Percentiles rank a stretch among this genome's conserved stretches.
Evolutionary conservation across 2,113 vertebrate genomes (phyloP).

Genomic region (Indri indri): DNA sequence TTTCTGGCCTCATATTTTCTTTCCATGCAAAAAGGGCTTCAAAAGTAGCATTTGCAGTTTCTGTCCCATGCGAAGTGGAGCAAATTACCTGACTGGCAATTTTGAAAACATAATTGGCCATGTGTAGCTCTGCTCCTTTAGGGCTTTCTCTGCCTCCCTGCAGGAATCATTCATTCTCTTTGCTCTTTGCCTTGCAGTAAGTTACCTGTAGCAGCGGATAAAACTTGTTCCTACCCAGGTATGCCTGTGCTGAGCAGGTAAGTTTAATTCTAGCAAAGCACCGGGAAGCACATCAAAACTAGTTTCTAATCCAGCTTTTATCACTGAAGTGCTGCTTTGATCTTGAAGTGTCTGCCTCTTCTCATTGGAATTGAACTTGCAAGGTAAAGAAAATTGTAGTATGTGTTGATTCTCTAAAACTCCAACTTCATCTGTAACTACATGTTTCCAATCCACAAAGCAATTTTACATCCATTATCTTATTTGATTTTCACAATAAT

Average conservation of each 20-base stretch:
- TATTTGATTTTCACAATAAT: background rate
- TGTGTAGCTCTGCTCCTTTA: background rate
- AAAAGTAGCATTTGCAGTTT: background rate
- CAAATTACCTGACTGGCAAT: background rate
- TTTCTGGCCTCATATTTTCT: background rate
- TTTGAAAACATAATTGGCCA: background rate
- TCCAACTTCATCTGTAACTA: background rate
- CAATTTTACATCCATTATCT: background rate
- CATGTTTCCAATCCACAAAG: background rate
- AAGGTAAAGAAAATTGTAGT: background rate
- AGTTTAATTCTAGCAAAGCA: background rate
- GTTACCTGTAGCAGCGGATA: background rate
- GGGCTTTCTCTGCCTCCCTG: background rate
- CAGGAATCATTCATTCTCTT: background rate
- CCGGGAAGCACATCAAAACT: conserved; percentile 26
- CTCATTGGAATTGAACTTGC: background rate
- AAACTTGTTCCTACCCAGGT: background rate
- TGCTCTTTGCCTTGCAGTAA: background rate
- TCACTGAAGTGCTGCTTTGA: conserved; percentile 1
- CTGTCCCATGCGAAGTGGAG: background rate
- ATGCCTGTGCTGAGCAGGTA: background rate
- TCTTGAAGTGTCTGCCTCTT: background rate
- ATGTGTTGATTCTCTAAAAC: background rate
- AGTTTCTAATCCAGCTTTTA: background rate
- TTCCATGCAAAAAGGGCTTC: background rate